These are phyloP conservation scores for Hemicordylus capensis DNA, from an alignment of 2,113 vertebrate species.

Conservation along the genomic window DNA sequence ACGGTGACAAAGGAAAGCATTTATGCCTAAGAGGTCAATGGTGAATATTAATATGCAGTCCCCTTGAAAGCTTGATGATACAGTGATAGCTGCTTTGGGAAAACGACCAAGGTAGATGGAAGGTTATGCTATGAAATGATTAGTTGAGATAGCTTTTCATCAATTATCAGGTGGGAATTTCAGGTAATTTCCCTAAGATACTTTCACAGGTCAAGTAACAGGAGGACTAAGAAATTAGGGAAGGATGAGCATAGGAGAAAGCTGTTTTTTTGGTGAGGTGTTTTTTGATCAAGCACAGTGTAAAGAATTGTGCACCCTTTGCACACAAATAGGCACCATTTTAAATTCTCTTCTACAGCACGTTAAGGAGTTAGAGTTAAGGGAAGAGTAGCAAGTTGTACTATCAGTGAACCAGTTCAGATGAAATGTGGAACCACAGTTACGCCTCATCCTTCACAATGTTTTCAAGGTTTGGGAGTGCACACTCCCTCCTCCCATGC, in stretches of 20 bases:
- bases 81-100: slow-evolving; percentile 12
- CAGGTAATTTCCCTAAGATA: slow-evolving; percentile 18
- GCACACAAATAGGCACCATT: neutral
- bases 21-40: slow-evolving; percentile 31
- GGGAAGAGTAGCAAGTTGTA: neutral
- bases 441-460: too few species aligned
- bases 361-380: too few species aligned
- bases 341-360: neutral
- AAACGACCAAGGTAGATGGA: slow-evolving; percentile 48
- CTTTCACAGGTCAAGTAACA: neutral
- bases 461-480: too few species aligned
- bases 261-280: too few species aligned
- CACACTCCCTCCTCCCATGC: too few species aligned
- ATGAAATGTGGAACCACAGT: too few species aligned
- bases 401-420: too few species aligned
- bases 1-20: slow-evolving; percentile 4
- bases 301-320: neutral
- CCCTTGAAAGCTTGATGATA: slow-evolving; percentile 37
- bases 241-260: neutral
- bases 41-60: slow-evolving; percentile 30
- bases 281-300: neutral
- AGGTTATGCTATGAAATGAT: slow-evolving; percentile 59
- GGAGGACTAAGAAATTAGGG: neutral
- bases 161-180: slow-evolving; percentile 44
- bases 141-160: slow-evolving; percentile 53